These are phyloP conservation scores for Gila orcuttii DNA, from an alignment of 2,113 vertebrate genomes.

Conservation along the genomic window DNA sequence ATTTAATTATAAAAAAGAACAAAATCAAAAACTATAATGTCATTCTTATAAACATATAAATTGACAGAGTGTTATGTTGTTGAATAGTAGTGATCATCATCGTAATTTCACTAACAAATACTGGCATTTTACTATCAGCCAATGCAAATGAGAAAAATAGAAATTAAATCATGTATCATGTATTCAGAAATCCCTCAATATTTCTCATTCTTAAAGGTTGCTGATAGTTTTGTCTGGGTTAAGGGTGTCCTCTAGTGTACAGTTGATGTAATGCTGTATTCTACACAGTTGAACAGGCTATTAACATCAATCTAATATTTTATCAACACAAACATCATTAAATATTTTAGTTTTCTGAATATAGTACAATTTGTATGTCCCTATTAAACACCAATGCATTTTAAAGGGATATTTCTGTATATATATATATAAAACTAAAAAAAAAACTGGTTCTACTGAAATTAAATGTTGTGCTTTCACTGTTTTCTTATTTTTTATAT, in stretches of 20 bases:
- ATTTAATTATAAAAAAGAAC: not conserved
- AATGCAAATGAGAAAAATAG: not conserved
- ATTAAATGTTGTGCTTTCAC: not conserved
- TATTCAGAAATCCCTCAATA: not conserved
- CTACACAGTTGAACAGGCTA: not conserved
- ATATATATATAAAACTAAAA: no score
- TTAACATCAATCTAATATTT: not conserved
- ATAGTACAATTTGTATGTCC: not conserved
- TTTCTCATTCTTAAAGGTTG: not conserved
- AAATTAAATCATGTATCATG: not conserved
- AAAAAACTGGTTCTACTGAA: not conserved
- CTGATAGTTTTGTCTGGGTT: not conserved
- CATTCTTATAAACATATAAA: not conserved
- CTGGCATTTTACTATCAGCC: not conserved
- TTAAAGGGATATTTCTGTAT: no score
- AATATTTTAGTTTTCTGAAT: not conserved
- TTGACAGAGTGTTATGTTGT: not conserved
- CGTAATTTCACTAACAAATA: not conserved
- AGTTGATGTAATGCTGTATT: not conserved
- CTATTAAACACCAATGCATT: not conserved
- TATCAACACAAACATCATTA: no score
- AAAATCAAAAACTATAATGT: not conserved
- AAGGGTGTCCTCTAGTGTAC: slow-evolving; percentile 5
- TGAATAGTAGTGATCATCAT: not conserved
- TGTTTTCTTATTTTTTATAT: not conserved